phyloP scores from a whole-genome alignment of 1,140 invertebrate species.

The Cecropterus lyciades region DNA sequence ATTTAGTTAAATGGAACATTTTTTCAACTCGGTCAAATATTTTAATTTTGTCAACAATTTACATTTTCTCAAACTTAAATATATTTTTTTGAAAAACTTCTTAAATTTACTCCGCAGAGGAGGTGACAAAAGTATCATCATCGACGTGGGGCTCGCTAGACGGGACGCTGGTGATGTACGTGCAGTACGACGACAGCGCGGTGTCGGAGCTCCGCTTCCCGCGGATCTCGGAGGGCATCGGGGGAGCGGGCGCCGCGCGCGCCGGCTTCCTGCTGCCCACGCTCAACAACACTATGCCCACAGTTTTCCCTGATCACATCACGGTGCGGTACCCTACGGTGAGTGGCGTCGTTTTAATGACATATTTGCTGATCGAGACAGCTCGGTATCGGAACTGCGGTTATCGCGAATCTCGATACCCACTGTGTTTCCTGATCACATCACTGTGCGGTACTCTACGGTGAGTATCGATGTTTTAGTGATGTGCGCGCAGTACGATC shows the following conservation, averaged over 20 bases:
- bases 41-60: background rate
- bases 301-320: constrained; percentile 89
- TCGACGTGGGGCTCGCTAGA: constrained; percentile 94
- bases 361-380: too few relatives aligned
- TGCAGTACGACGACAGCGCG: constrained; percentile 93
- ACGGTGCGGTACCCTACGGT: constrained; percentile 91
- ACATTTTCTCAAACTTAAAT: too few relatives aligned
- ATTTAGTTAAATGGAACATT: too few relatives aligned
- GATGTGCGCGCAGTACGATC: too few relatives aligned
- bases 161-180: constrained; percentile 92
- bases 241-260: constrained; percentile 71
- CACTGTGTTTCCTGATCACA: too few relatives aligned
- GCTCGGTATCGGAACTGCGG: too few relatives aligned
- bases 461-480: constrained; percentile 71
- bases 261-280: constrained; percentile 71
- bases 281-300: constrained; percentile 63
- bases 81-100: background rate
- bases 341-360: too few relatives aligned
- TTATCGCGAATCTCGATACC: too few relatives aligned
- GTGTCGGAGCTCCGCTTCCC: constrained; percentile 91
- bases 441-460: too few relatives aligned
- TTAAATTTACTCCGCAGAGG: constrained; percentile 85
- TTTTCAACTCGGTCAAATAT: too few relatives aligned
- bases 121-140: constrained; percentile 89
- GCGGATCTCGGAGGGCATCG: constrained; percentile 87